Base-by-base conservation (phyloP, 2,888 invertebrate species). In the Polydrusus pterygomalis region DNA sequence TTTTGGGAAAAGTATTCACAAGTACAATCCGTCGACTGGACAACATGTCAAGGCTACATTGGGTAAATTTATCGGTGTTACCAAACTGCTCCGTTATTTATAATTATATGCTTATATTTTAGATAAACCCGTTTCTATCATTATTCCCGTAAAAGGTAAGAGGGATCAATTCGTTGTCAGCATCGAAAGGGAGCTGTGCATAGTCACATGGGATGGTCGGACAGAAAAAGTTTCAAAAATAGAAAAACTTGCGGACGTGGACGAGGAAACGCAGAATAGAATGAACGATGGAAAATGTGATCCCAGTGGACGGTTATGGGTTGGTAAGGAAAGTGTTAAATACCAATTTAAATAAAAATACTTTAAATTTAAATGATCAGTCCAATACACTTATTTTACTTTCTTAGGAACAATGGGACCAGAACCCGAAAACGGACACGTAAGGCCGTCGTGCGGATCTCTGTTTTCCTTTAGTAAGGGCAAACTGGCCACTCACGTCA, bases 221-320 rank as follows among this genome's bases (percentile, higher is more conserved):
- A 88, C 90, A 11, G 86, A 89, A 79, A 88, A 88, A 72, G 85
- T 89, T 3, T 89, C 89, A 30, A 87, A 90, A 8, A 82, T 90
- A 0, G 87, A 89, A 47, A 86, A 86, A 34, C 80, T 94, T 5
- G 88, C 89, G 0, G 90, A 91, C 80, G 91, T 93, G 5, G 92
- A 92, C 82, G 91, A 80, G 56, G 79, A 87, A 40, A 80, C 84
- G 1, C 87, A 82, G 6, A 93, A 93, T 84, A 89, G 94, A 82
- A 90, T 95, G 83, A 96, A 96, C 81, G 95, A 96, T 83, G 95
- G 92, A 47, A 96, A 96, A 87, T 93, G 93, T 51, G 95, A 95
- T 84, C 91, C 92, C 10, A 86, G 87, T 2, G 95, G 95, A 13
- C 88, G 94, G 71, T 88, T 96, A 60, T 95, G 93, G 89, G 80